Evolutionary conservation across 1,140 invertebrate genomes (phyloP).

Genomic region (Habropoda laboriosa): DNA sequence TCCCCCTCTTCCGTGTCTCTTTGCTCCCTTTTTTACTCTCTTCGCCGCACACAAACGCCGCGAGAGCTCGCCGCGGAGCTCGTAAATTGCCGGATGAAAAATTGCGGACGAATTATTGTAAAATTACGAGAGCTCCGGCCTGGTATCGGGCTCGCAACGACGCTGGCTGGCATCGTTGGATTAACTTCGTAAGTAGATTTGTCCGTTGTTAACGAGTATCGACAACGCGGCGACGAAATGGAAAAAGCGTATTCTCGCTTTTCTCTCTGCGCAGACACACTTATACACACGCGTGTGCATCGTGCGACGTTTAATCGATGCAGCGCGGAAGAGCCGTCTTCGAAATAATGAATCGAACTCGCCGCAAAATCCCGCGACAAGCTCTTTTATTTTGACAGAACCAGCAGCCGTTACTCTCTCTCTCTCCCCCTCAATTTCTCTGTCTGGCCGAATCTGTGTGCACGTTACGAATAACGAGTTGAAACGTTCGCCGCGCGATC

Average conservation of each 20-base stretch:
- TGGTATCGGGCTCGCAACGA: too few species aligned
- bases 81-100: slow-evolving; percentile 65
- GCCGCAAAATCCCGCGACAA: background rate
- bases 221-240: slow-evolving; percentile 25
- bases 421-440: too few species aligned
- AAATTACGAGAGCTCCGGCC: too few species aligned
- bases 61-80: slow-evolving; percentile 13
- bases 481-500: background rate
- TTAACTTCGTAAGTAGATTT: slow-evolving; percentile 34
- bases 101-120: slow-evolving; percentile 62
- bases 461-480: background rate
- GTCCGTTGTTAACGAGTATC: slow-evolving; percentile 37
- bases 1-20: background rate
- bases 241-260: background rate
- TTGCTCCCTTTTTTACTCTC: background rate
- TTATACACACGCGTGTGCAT: background rate
- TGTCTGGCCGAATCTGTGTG: too few species aligned
- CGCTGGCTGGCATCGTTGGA: slow-evolving; percentile 1
- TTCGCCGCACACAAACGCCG: background rate
- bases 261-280: background rate
- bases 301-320: slow-evolving; percentile 15
- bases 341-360: slow-evolving; percentile 7
- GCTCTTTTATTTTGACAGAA: background rate
- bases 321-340: background rate
- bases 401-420: too few species aligned